A percentile compares a stretch with the other conserved stretches of the same genome.
Conservation (phyloP, 1,140 invertebrate species). For the Tetranychus urticae region DNA sequence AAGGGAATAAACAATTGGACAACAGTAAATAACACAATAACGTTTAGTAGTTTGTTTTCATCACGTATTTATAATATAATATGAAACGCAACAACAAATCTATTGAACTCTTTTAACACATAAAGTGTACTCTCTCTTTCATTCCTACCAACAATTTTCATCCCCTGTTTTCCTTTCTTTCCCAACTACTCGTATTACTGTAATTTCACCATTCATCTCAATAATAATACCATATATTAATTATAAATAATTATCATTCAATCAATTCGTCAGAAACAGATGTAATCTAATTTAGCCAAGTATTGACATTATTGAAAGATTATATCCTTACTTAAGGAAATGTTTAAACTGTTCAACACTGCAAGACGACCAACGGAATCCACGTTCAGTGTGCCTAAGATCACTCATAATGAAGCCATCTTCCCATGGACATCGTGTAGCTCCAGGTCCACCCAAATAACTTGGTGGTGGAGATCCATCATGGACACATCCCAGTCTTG, state of each 20-base stretch:
- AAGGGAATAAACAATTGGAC: background rate
- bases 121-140: no score
- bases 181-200: no score
- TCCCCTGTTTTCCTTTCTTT: no score
- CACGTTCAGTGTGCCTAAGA: conserved; percentile 71
- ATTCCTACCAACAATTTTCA: background rate
- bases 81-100: background rate
- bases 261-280: background rate
- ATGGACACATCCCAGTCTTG: conserved; percentile 69
- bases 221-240: background rate
- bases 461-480: conserved; percentile 80
- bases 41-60: no score
- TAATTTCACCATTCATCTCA: no score
- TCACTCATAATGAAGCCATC: conserved; percentile 91
- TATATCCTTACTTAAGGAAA: conserved; percentile 54
- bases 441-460: conserved; percentile 78
- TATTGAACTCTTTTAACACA: background rate
- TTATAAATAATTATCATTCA: background rate
- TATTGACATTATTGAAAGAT: background rate
- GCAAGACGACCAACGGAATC: conserved; percentile 80
- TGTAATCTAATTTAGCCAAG: background rate
- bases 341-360: conserved; percentile 84
- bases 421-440: conserved; percentile 80
- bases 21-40: background rate
- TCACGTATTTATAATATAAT: background rate